Evolutionary conservation across 2,888 invertebrate genomes (phyloP), one percentile per base, ranked within the genome.

Genomic region (Busseola fusca): DNA sequence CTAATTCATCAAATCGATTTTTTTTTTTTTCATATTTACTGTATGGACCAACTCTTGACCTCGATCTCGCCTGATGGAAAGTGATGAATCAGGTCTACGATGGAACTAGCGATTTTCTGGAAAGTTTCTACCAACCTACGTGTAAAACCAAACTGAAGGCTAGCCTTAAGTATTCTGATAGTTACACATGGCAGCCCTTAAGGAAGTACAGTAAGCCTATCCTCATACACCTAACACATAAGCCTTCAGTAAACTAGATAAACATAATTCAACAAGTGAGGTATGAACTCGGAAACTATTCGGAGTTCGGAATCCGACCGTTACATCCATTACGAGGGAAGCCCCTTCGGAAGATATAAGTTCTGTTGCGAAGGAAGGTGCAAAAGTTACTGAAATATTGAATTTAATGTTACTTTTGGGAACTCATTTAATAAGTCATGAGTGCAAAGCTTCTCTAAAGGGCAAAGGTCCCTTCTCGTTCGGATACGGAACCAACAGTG

Each of bases 181-280:
- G 14, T 7, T 45, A 48, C 30, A n/a, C 42, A 52, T 1, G 48
- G n/a, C n/a, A 50, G 9, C n/a, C 27, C 27, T n/a, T 60, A 4
- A 65, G 27, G 60, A 52, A 30, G 18, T 59, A 58, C n/a, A 50
- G 68, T 63, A 65, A 77, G 37, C 57, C 50, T 45, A 30, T 21
- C 58, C 34, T 60, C 66, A 60, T 69, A 60, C 58, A 48, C 68
- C 74, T 64, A 56, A 56, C 50, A 70, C 52, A 45, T 79, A 79
- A 72, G 58, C 71, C 71, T 16, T 64, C 27, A 7, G 64, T 52
- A 68, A 75, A 72, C 71, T 74, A 65, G 30, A 64, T 58, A 65
- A 64, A 66, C 40, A 67, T 78, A 68, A 79, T 50, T 74, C 74
- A 80, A 75, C 80, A 79, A 72, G 71, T 75, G 68, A 58, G 68